These are phyloP conservation scores for Magallana angulata DNA, from an alignment of 1,140 invertebrate genomes.

Conservation along the genomic window DNA sequence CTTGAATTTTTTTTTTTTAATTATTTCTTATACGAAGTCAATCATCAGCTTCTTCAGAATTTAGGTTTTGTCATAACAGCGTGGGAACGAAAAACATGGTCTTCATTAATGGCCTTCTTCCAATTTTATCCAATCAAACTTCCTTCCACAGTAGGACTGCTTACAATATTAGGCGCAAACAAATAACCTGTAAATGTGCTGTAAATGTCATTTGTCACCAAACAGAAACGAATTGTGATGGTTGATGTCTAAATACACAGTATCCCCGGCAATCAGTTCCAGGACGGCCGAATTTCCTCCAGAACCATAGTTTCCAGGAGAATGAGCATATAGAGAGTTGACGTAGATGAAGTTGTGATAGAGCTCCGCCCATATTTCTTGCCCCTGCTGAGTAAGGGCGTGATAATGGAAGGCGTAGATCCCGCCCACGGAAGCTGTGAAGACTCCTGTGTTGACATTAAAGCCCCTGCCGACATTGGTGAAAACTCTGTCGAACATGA, in stretches of 20 bases:
- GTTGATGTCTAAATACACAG: constrained; percentile 49
- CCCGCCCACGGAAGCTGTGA: constrained; percentile 45
- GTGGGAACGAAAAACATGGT: too few relatives aligned
- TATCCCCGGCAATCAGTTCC: constrained; percentile 48
- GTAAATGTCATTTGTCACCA: constrained; percentile 56
- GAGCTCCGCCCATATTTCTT: constrained; percentile 57
- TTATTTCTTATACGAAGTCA: too few relatives aligned
- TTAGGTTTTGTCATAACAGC: too few relatives aligned
- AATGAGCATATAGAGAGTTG: constrained; percentile 61
- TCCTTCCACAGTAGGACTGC: constrained; percentile 45
- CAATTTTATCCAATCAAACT: neutral
- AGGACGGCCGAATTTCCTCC: constrained; percentile 59
- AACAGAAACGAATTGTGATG: constrained; percentile 35
- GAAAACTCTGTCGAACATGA: constrained; percentile 43
- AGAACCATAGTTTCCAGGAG: constrained; percentile 56
- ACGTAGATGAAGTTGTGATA: constrained; percentile 62
- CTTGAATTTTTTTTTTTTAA: too few relatives aligned
- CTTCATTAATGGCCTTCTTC: too few relatives aligned
- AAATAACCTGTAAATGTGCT: constrained; percentile 62
- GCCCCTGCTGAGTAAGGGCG: constrained; percentile 43
- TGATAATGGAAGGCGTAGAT: constrained; percentile 62
- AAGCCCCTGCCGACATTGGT: constrained; percentile 36
- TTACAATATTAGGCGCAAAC: neutral
- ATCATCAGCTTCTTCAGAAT: too few relatives aligned
- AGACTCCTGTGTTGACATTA: constrained; percentile 37